A percentile compares a stretch with the other conserved stretches of the same genome.
Conservation (phyloP, 2,113 vertebrate genomes). For the Tringa solitaria region DNA sequence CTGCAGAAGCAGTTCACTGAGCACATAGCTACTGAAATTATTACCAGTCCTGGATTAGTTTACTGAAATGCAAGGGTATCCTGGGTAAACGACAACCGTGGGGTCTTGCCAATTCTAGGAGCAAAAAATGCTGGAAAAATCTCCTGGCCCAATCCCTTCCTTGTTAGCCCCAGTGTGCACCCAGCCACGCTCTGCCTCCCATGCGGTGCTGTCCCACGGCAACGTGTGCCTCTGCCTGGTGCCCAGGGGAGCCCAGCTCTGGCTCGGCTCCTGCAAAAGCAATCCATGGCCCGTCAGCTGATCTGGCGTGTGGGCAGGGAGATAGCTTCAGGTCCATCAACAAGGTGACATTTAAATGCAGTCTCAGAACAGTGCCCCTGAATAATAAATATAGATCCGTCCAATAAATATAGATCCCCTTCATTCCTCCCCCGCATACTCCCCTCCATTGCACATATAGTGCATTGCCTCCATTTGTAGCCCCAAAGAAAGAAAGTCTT, state of each 20-base stretch:
- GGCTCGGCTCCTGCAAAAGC: background rate
- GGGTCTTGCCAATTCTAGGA: background rate
- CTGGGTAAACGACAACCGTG: background rate
- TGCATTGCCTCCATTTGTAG: background rate
- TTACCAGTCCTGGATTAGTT: background rate
- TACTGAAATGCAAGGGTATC: background rate
- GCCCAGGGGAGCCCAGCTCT: background rate
- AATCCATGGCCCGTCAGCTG: background rate
- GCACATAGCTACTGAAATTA: background rate
- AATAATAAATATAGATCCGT: background rate
- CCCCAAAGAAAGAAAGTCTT: background rate
- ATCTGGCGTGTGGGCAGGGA: background rate
- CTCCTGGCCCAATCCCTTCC: background rate
- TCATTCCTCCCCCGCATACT: background rate
- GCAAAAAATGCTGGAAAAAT: background rate
- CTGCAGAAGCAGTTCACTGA: background rate
- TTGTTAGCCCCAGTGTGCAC: background rate
- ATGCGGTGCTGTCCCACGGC: background rate
- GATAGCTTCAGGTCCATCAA: background rate
- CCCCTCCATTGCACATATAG: background rate
- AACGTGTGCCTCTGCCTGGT: background rate
- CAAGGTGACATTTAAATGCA: background rate
- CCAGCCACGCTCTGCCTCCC: background rate
- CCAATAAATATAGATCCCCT: background rate
- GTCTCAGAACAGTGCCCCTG: background rate